Base-by-base conservation (phyloP, 2,113 vertebrate genomes). In the Ariopsis seemanni region DNA sequence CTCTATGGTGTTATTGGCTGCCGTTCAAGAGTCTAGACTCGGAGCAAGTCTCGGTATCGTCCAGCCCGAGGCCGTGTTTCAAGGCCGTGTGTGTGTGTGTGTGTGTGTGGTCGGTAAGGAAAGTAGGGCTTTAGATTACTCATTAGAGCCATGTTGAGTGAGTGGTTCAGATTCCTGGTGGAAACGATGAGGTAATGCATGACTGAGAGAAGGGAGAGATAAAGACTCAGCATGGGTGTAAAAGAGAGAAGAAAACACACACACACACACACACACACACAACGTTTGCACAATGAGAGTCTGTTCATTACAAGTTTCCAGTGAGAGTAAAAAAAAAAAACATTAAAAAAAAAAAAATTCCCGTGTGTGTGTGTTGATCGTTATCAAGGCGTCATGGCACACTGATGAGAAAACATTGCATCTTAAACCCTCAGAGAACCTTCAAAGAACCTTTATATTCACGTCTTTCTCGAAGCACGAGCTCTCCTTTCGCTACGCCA, bases 1-100 rank as follows among this genome's bases (percentile, higher is more conserved):
- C 72, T 25, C 58, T 79, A 4, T 87, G 90, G 27, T 30, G 84
- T 85, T 89, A 77, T 93, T 95, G 95, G 93, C 93, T 53, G 53
- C 48, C 50, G 42, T 62, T 88, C 86, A 88, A 85, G 48, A 30
- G 74, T 79, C 63, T 75, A 83, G 72, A 84, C 86, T 48, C 30
- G 0, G 63, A 80, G 72, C 17, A 30, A 72, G 48, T 63, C 88
- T 60, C 42, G 20, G 71, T 82, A 55, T 86, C 55, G 89, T 84
- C 69, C 83, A 58, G 20, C 86, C 18, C 22, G 58, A 27, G 83
- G 71, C 75, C 20, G 27, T 11, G 57, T 63, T 77, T 82, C 30
- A 69, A 71, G 86, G 69, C 42, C 63, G 57, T 69, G 72, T 62
- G 77, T 34, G 55, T 89, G 22, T 83, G 53, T 75, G 62, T 81